phyloP scores from a whole-genome alignment of 2,888 invertebrate species.

The Dendrolimus pini region DNA sequence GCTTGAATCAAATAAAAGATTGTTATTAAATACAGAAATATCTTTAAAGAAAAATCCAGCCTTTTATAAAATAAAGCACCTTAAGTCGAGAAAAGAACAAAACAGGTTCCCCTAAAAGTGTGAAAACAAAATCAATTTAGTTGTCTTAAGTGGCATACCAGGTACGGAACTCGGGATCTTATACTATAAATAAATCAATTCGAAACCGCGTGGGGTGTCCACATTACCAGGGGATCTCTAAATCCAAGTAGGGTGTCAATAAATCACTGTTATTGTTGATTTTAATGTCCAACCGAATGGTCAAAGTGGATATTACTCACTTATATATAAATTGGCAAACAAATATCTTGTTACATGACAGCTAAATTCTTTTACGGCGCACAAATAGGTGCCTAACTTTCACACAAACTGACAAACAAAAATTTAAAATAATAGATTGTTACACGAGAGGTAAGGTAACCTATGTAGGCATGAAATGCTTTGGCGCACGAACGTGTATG shows the following conservation, averaged over 20 bases:
- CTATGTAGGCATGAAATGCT: no score
- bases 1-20: no score
- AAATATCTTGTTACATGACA: background rate
- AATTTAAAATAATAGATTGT: no score
- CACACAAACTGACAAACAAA: no score
- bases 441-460: no score
- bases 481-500: no score
- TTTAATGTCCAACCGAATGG: constrained; percentile 19
- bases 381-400: no score
- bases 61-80: background rate
- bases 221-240: constrained; percentile 56
- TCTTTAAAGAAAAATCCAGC: background rate
- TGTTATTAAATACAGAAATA: background rate
- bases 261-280: constrained; percentile 64
- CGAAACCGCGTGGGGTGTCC: constrained; percentile 57
- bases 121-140: constrained; percentile 32
- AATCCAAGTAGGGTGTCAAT: constrained; percentile 51
- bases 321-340: background rate
- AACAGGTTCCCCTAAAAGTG: constrained; percentile 4
- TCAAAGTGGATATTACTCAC: background rate
- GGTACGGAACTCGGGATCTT: constrained; percentile 40
- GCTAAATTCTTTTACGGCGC: no score
- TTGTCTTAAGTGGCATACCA: constrained; percentile 39
- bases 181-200: constrained; percentile 63
- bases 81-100: constrained; percentile 2